Evolutionary conservation across 2,797 vertebrate genomes (phyloP).

Genomic region (Pangasius krempfi): DNA sequence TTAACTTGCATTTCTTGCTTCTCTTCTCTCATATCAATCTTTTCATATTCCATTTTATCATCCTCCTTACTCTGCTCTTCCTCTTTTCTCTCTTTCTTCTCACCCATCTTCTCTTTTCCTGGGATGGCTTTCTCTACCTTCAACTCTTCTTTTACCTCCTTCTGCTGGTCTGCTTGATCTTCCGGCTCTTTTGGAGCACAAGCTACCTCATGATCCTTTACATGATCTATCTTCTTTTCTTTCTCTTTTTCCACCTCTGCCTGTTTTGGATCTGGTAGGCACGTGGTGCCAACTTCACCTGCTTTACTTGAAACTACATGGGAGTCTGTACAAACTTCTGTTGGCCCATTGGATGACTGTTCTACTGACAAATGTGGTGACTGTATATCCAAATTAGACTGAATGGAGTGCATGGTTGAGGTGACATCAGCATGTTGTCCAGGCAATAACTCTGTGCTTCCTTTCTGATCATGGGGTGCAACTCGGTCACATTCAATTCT

Average conservation of each 20-base stretch:
- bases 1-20: constrained; percentile 52
- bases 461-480: constrained; percentile 59
- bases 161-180: constrained; percentile 25
- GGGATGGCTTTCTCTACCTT: not conserved
- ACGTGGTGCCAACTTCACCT: constrained; percentile 56
- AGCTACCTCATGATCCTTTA: constrained; percentile 17
- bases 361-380: constrained; percentile 56
- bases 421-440: constrained; percentile 56
- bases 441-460: constrained; percentile 41
- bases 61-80: constrained; percentile 44
- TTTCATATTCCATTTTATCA: constrained; percentile 52
- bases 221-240: constrained; percentile 42
- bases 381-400: constrained; percentile 61
- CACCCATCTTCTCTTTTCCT: constrained; percentile 33
- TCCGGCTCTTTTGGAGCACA: constrained; percentile 38
- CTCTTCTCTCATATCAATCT: constrained; percentile 48
- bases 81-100: constrained; percentile 54
- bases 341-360: constrained; percentile 74
- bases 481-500: constrained; percentile 74
- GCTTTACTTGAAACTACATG: constrained; percentile 55
- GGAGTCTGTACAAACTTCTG: constrained; percentile 73
- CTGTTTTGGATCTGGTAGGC: constrained; percentile 58
- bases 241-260: constrained; percentile 56
- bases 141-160: constrained; percentile 20
- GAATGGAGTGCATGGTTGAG: constrained; percentile 53